Evolutionary conservation across 2,113 vertebrate species (phyloP), one percentile per base, ranked within the genome.

Genomic region (Semicossyphus pulcher): DNA sequence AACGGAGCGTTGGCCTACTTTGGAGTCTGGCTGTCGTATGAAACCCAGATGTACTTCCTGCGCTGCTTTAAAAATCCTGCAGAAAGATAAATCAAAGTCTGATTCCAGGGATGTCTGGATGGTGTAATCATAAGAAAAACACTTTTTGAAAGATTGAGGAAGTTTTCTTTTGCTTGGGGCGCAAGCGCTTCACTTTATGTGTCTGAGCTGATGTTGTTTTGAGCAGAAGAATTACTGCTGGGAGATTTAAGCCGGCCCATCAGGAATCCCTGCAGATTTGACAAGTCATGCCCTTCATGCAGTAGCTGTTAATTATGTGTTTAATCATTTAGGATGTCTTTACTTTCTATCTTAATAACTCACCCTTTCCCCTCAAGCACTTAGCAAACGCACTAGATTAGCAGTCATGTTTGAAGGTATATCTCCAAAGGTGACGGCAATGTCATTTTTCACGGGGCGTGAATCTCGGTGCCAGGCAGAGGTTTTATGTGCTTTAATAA

Each of bases 281-380:
- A 85, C 74, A 81, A 88, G 88, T 80, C 75, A 21, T 89, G 85
- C 83, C 88, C 83, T 88, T 90, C 81, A 83, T 47, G 78, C 85
- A 70, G 73, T 26, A 49, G 70, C 71, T 81, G 80, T 79, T 86
- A 85, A 90, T 90, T 84, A 88, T 75, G 76, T 83, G 80, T 89
- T 88, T 87, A 90, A 90, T 93, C 93, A 78, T 94, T 93, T 92
- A 93, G 94, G 94, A 91, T 95, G 94, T 93, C 93, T 95, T 94
- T 92, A 92, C 92, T 94, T 94, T 94, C 92, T 80, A 94, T 94
- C 94, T 95, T 95, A 95, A 96, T 95, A 94, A 96, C 94, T 93
- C 95, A 95, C 95, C 81, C 74, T 76, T 85, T 81, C 61, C 67
- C 80, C 79, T 69, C 61, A 20, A 86, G 83, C 80, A 65, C 71